Base-by-base conservation (phyloP, 2,888 invertebrate species). In the Tuta absoluta region DNA sequence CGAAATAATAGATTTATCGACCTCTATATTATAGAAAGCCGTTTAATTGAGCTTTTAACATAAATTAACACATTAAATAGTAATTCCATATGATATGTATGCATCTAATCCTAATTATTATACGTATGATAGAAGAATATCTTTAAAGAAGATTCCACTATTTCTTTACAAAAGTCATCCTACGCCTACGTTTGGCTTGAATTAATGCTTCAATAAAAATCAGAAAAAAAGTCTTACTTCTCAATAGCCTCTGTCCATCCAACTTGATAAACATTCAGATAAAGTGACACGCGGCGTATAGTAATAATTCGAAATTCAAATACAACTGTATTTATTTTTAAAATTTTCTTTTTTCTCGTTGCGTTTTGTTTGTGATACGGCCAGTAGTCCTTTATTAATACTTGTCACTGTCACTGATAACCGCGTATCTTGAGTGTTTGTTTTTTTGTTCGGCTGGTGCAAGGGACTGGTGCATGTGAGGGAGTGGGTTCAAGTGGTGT, bases 381-480 rank as follows among this genome's bases (percentile, higher is more conserved):
- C 33, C 64, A 85, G 88, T 87, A 78, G 80, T 85, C 82, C 84
- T 89, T 88, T 89, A 89, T 88, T 87, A 87, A 87, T 85, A 87
- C 88, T 83, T 87, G 89, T 88, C 89, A 84, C 81, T 86, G 87
- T 88, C 87, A 84, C 77, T 81, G 89, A 89, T 90, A 88, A 83
- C 76, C 75, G 75, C 74, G 79, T 86, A 87, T 85, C 85, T 81
- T 79, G 84, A 84, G 77, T 83, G 83, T 82, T 83, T 84, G 79
- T 82, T 77, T 33, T 80, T 84, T 79, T 75, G 68, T 68, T 67
- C 69, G 37, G 58, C 37, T 56, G 51, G 24, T 63, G 60, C 65
- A 49, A 17, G 51, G 21, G 21, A 1, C 68, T 68, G 71, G 70
- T 75, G 76, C 76, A 74, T 67, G 70, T 62, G 48, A 53, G 64